Base-by-base conservation (phyloP, 23 tunicate species). In the Pegea sp. region DNA sequence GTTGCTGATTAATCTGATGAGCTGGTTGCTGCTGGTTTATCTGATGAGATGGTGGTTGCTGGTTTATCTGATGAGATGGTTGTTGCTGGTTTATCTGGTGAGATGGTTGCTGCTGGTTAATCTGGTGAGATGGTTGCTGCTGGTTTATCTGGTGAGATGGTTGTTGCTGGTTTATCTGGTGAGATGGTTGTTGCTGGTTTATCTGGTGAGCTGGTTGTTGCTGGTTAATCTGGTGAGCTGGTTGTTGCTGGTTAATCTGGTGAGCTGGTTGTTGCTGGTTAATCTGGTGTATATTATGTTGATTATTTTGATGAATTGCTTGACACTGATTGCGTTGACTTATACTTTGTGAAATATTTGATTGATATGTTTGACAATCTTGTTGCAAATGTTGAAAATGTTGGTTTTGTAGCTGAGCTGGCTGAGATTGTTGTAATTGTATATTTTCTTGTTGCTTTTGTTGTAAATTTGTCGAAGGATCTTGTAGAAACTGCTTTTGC, bases 191-290 rank as follows among this genome's bases (percentile, higher is more conserved):
- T 53, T 38, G 46, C 16, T 38, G 46, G 11, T 16, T 16, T 8
- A 16, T 38, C 46, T 53, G 57, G 2, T 53, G 57, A 3, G 27
- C 3, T 25, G 25, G 57, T 53, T 53, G 57, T 53, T 38, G 46
- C 16, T 38, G 46, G 11, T 16, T 16, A 38, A 16, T 38, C 46
- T 53, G 57, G 2, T 53, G 57, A 3, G 27, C 3, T 25, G 25
- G 57, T 53, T 53, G 57, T 53, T 38, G 46, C 16, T 38, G 46
- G 11, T 16, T 16, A 38, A 16, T 38, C 46, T 53, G 57, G 2
- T 53, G 57, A 3, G 27, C 3, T 25, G 25, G 57, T 53, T 53
- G 57, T 53, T 38, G 46, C 16, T 38, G 46, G 11, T 16, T 16
- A 38, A 16, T 38, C 46, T 38, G 46, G 11, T 38, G 46, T 8